Evolutionary conservation across 2,797 vertebrate species (phyloP).

Genomic region (Varecia variegata): DNA sequence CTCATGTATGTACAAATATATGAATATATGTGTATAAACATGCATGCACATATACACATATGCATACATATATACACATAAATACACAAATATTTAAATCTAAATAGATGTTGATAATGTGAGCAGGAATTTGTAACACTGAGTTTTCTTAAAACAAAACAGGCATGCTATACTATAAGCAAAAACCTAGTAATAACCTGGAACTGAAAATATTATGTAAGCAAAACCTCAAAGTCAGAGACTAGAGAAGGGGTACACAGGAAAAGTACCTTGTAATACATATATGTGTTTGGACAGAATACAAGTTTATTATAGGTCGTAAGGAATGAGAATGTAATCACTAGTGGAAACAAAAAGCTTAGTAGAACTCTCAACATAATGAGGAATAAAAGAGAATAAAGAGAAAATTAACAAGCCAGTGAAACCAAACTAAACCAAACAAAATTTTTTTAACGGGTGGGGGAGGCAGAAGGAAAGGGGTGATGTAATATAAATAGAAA

Average conservation of each 20-base stretch:
- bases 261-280: not conserved
- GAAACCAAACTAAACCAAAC: not conserved
- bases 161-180: not conserved
- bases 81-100: not conserved
- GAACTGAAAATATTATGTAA: not conserved
- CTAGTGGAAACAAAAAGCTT: not conserved
- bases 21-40: fast-evolving
- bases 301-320: not conserved
- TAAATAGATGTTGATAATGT: not conserved
- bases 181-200: not conserved
- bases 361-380: not conserved
- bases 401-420: not conserved
- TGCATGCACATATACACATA: not conserved
- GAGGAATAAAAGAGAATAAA: not conserved
- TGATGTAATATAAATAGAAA: not conserved
- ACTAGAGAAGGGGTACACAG: not conserved
- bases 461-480: not conserved
- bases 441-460: not conserved
- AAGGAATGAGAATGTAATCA: not conserved
- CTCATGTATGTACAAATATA: too few relatives aligned
- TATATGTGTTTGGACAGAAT: not conserved
- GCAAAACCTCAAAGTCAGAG: not conserved
- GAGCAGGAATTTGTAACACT: not conserved
- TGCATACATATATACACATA: not conserved
- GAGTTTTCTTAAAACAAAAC: not conserved